Percentiles rank a stretch among this genome's conserved stretches.
Evolutionary conservation across 2,888 invertebrate genomes (phyloP).

Genomic region (Scotopteryx bipunctaria): DNA sequence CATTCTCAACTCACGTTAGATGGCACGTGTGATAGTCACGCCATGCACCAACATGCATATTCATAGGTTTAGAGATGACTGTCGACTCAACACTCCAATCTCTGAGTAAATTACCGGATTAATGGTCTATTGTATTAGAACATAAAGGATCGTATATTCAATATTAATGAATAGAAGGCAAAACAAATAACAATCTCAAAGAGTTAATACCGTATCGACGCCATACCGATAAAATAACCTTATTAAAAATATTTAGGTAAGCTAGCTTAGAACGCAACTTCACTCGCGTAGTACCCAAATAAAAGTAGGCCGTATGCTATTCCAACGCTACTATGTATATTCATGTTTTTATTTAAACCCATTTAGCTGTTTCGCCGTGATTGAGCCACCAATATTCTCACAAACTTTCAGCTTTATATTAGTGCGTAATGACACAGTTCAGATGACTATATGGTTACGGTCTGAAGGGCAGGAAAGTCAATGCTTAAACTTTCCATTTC

Average conservation of each 20-base stretch:
- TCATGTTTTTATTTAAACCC: no score
- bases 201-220: slow-evolving; percentile 1
- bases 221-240: neutral
- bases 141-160: slow-evolving; percentile 7
- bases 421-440: no score
- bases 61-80: no score
- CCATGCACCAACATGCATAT: slow-evolving; percentile 5
- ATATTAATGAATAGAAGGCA: slow-evolving; percentile 1
- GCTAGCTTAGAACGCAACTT: no score
- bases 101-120: slow-evolving; percentile 10
- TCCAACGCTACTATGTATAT: no score
- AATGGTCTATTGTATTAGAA: slow-evolving; percentile 22
- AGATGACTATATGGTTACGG: slow-evolving; percentile 4
- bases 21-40: slow-evolving; percentile 1
- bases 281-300: no score
- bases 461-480: slow-evolving; percentile 7
- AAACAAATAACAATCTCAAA: slow-evolving; percentile 12
- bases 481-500: slow-evolving; percentile 11
- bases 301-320: no score
- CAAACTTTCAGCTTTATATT: no score
- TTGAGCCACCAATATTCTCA: no score
- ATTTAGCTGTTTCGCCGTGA: no score
- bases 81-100: slow-evolving; percentile 5
- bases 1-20: neutral
- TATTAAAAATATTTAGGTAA: neutral